These are phyloP conservation scores for Erethizon dorsatum DNA, from an alignment of 2,797 vertebrate genomes.

Conservation along the genomic window DNA sequence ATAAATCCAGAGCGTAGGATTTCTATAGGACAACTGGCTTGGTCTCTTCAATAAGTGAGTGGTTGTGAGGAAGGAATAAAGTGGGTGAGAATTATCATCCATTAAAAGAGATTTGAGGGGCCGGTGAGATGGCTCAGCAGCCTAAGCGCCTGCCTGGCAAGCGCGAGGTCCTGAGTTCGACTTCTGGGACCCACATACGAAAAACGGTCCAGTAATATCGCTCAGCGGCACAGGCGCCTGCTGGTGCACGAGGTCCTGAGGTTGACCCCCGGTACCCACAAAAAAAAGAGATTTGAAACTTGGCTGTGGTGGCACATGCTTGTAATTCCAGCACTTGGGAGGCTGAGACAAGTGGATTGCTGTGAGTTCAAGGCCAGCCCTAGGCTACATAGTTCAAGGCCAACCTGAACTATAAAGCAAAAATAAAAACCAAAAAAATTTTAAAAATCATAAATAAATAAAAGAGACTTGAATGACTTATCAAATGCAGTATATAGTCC, in stretches of 20 bases:
- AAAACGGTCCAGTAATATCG: no score
- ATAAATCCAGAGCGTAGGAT: slow-evolving; percentile 2
- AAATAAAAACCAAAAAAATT: no score
- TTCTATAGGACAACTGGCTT: not conserved
- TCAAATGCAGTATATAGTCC: not conserved
- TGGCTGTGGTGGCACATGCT: not conserved
- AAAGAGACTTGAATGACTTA: not conserved
- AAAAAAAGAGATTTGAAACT: not conserved
- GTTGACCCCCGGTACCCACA: no score
- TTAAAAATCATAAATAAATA: not conserved
- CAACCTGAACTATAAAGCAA: not conserved
- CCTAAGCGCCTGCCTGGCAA: no score
- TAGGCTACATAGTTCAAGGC: not conserved
- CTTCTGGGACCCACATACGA: no score
- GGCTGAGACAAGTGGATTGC: not conserved
- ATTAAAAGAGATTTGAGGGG: not conserved
- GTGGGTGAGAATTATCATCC: not conserved
- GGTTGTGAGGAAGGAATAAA: not conserved
- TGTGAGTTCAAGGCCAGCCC: not conserved
- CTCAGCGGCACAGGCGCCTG: no score
- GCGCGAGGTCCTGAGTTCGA: no score
- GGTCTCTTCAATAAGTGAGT: slow-evolving; percentile 5
- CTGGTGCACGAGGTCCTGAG: no score
- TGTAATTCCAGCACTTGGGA: not conserved
- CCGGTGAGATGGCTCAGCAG: no score